These are phyloP conservation scores for Spinus pinus DNA, from an alignment of 2,797 vertebrate genomes.

Conservation along the genomic window DNA sequence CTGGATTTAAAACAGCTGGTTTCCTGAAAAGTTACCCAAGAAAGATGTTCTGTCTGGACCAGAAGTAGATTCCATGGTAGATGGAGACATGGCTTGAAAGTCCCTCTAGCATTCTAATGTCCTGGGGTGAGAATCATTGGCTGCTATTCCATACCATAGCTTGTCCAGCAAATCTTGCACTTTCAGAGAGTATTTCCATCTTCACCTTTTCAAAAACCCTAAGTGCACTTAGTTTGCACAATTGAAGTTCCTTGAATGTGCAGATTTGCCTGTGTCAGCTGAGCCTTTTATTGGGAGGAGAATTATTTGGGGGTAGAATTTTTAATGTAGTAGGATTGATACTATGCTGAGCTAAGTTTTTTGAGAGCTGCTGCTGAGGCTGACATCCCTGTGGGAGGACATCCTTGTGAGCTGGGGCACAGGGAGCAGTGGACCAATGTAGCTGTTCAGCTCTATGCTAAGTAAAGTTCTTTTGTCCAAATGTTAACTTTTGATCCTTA, in stretches of 20 bases:
- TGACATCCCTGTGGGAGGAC: not conserved
- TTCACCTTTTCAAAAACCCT: not conserved
- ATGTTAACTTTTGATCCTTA: not conserved
- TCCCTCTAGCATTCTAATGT: not conserved
- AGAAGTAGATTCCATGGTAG: not conserved
- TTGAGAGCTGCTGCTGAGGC: not conserved
- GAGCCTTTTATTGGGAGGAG: not conserved
- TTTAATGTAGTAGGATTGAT: not conserved
- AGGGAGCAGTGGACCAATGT: not conserved
- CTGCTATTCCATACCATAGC: not conserved
- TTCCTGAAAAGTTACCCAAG: not conserved
- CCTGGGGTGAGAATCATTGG: not conserved
- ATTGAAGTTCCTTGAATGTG: not conserved
- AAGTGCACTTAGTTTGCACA: not conserved
- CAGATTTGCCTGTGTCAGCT: not conserved
- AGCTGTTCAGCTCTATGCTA: not conserved
- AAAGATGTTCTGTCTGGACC: not conserved
- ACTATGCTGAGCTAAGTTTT: not conserved
- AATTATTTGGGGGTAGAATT: not conserved
- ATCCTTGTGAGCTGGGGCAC: not conserved
- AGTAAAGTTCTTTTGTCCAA: not conserved
- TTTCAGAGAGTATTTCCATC: not conserved
- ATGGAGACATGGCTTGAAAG: not conserved
- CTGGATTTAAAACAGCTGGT: not conserved
- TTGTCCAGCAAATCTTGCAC: accelerated